phyloP scores from a whole-genome alignment of 2,888 invertebrate species.

The Lepidocyrtinus sp. region DNA sequence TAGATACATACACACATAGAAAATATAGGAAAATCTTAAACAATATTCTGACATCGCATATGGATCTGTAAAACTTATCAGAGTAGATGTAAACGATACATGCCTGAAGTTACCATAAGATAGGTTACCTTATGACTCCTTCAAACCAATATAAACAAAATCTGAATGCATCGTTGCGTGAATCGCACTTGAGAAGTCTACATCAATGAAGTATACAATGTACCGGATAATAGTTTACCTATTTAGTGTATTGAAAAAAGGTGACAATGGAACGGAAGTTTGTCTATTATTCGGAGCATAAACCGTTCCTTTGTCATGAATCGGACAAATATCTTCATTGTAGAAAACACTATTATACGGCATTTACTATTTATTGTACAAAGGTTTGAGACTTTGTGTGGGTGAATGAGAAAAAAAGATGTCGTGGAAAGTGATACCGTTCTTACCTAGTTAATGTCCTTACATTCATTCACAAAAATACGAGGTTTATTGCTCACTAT shows the following conservation, averaged over 20 bases:
- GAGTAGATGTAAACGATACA: slow-evolving; percentile 7
- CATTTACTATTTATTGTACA: slow-evolving; percentile 22
- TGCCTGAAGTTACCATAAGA: neutral
- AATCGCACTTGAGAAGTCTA: neutral
- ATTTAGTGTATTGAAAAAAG: neutral
- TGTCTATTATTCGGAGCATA: slow-evolving; percentile 25
- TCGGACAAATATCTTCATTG: slow-evolving; percentile 4
- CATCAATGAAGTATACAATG: neutral
- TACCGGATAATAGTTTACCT: neutral
- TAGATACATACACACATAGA: no score
- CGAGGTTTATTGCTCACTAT: no score
- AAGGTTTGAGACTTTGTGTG: slow-evolving; percentile 1
- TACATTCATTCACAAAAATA: no score
- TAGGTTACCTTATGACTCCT: neutral
- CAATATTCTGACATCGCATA: no score
- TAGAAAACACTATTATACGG: neutral
- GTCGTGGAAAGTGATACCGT: no score
- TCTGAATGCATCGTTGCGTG: neutral
- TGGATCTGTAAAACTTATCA: no score
- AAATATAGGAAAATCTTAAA: no score
- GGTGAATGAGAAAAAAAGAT: slow-evolving; percentile 3
- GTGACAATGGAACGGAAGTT: slow-evolving; percentile 52
- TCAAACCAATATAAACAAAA: neutral
- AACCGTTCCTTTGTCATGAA: slow-evolving; percentile 6
- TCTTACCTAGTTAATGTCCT: no score